Base-by-base conservation (phyloP, 1,140 invertebrate species). In the Lasioglossum baleicum region DNA sequence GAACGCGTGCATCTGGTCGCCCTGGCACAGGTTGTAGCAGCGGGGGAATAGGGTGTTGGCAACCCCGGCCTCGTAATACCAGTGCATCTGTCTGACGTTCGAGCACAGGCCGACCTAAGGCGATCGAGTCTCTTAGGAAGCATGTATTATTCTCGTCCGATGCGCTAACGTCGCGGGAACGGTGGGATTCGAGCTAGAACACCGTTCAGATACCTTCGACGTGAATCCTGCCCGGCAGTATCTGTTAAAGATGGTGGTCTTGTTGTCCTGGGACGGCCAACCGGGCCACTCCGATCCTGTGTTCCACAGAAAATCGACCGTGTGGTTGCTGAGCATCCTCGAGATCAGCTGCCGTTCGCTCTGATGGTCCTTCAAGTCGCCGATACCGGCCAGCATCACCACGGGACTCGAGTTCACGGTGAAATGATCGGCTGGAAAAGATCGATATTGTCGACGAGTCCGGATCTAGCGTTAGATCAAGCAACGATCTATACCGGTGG, bases 221-320 rank as follows among this genome's bases (percentile, higher is more conserved):
- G 97, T 98, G 89, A 98, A 98, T 68, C 95, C 94, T 0, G 97
- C 96, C 83, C 96, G 95, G 77, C 95, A 96, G 91, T 97, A 98
- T 87, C 97, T 94, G 89, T 96, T 96, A 69, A 96, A 95, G 61
- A 96, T 93, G 84, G 96, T 96, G 20, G 95, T 91, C 75, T 92
- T 95, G 81, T 94, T 95, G 5, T 94, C 93, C 44, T 95, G 92
- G 31, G 94, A 93, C 44, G 94, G 94, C 93, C 95, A 95, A 75
- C 96, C 96, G 78, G 96, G 95, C 91, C 95, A 96, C 86, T 98
- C 97, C 76, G 96, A 95, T 71, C 97, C 95, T 44, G 97, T 95
- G 35, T 97, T 97, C 97, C 97, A 99, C 61, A 98, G 94, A 83
- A 98, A 97, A 86, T 97, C 96, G 5, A 97, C 96, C 0, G 95